Evolutionary conservation across 2,113 vertebrate genomes (phyloP), one percentile per base, ranked within the genome.

Genomic region (Anoplopoma fimbria): DNA sequence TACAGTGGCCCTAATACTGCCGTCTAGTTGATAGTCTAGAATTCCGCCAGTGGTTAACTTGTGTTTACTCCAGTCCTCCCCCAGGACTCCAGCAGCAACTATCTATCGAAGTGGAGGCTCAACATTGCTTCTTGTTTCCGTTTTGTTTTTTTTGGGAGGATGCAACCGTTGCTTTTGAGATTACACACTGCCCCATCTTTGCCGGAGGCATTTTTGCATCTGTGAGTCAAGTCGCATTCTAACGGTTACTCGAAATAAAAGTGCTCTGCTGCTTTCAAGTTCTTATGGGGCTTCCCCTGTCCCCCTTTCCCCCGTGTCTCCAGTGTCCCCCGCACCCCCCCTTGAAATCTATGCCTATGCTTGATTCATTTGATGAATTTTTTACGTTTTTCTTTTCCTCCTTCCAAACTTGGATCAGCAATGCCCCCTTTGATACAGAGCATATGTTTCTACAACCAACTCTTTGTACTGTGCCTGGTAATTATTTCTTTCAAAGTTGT

Each of bases 361-460:
- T 60, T 33, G 7, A 62, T 42, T 82, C 38, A 40, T 79, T 63
- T 69, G 62, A 77, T 65, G 49, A 23, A 5, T 17, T 71, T n/a
- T 77, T 69, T 6, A 10, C 2, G 1, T 47, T 42, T 55, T 57
- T 34, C 72, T 63, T 36, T 74, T 51, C 53, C 25, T 27, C 25
- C 53, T 15, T 38, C 19, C 33, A 38, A 60, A 62, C 77, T 80
- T 81, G 67, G 40, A 82, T 81, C 47, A 65, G 25, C 72, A 68
- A 63, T 62, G 53, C 76, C 64, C 64, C 38, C 73, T 90, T 87
- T 89, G 83, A 89, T 84, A 73, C 61, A 13, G 31, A 82, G 58
- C 91, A 88, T 89, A 87, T 88, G 91, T 81, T 79, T 87, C 77
- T 58, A 73, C 79, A 83, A 75, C 63, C 51, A 75, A 49, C 72